Percentiles rank a stretch among this genome's conserved stretches.
Evolutionary conservation across 2,888 invertebrate species (phyloP).

Genomic region (Sesia bembeciformis): DNA sequence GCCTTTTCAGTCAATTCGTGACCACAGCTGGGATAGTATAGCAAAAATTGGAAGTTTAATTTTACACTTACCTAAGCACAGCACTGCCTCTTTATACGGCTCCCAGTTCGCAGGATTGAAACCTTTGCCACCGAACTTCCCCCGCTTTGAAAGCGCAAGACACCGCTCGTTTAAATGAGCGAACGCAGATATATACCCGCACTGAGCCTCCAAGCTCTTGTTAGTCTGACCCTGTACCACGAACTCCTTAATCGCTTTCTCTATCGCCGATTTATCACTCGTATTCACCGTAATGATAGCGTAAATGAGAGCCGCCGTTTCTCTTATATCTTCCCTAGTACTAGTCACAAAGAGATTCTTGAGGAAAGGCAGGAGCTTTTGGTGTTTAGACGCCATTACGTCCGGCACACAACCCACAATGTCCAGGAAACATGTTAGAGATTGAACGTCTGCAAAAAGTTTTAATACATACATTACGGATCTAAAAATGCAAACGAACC

Average conservation of each 20-base stretch:
- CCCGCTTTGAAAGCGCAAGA: constrained; percentile 62
- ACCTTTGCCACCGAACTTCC: constrained; percentile 56
- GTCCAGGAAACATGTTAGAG: constrained; percentile 86
- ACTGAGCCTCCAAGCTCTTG: constrained; percentile 78
- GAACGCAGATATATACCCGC: constrained; percentile 83
- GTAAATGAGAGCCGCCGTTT: constrained; percentile 82
- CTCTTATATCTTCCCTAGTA: constrained; percentile 84
- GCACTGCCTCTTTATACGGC: constrained; percentile 73
- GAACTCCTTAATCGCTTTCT: constrained; percentile 68
- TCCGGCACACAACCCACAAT: constrained; percentile 87
- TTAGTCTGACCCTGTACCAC: constrained; percentile 25
- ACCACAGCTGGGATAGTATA: too few relatives aligned
- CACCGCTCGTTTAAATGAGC: constrained; percentile 82
- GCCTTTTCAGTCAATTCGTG: too few relatives aligned
- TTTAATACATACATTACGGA: neutral
- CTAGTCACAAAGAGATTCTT: constrained; percentile 77
- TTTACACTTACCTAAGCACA: constrained; percentile 39
- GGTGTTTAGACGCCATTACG: constrained; percentile 77
- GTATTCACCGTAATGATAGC: constrained; percentile 80
- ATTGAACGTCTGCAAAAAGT: constrained; percentile 67
- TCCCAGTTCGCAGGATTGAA: constrained; percentile 70
- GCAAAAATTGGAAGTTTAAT: too few relatives aligned
- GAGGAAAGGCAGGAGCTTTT: constrained; percentile 78
- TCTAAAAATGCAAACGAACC: neutral
- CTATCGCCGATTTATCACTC: constrained; percentile 62